phyloP scores from a whole-genome alignment of 2,888 invertebrate species.

The Drosophila infuscata region DNA sequence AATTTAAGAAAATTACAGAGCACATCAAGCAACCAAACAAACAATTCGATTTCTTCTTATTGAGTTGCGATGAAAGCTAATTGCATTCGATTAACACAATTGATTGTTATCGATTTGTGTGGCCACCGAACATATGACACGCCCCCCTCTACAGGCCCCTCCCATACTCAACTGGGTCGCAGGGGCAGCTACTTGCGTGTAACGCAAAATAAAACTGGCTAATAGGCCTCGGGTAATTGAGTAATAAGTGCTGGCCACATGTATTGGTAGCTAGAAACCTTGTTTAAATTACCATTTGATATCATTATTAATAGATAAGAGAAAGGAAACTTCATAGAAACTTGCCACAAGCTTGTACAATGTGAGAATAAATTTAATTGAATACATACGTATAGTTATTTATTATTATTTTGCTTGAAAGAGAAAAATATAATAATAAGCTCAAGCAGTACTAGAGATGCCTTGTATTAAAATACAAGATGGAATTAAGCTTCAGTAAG shows the following conservation, averaged over 20 bases:
- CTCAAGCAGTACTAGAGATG: no score
- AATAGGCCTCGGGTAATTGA: constrained; percentile 40
- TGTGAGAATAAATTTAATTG: neutral
- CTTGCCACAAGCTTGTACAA: neutral
- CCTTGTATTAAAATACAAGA: no score
- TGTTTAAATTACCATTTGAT: constrained; percentile 25
- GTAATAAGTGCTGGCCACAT: constrained; percentile 33
- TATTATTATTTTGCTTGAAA: neutral
- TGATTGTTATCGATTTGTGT: constrained; percentile 64
- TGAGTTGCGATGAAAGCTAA: constrained; percentile 49
- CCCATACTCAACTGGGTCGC: constrained; percentile 35
- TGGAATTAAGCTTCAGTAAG: no score
- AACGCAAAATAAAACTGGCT: constrained; percentile 14
- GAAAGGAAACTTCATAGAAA: neutral
- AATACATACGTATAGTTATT: neutral
- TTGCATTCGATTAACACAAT: constrained; percentile 62
- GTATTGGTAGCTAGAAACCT: constrained; percentile 14
- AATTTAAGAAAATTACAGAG: constrained; percentile 68
- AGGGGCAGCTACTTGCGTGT: neutral
- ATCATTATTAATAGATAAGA: constrained; percentile 1
- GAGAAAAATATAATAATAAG: no score
- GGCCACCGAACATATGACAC: neutral
- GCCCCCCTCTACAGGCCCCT: neutral
- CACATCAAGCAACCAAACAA: neutral
- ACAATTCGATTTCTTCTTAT: constrained; percentile 20